Base-by-base conservation (phyloP, 2,113 vertebrate species). In the Perca flavescens region DNA sequence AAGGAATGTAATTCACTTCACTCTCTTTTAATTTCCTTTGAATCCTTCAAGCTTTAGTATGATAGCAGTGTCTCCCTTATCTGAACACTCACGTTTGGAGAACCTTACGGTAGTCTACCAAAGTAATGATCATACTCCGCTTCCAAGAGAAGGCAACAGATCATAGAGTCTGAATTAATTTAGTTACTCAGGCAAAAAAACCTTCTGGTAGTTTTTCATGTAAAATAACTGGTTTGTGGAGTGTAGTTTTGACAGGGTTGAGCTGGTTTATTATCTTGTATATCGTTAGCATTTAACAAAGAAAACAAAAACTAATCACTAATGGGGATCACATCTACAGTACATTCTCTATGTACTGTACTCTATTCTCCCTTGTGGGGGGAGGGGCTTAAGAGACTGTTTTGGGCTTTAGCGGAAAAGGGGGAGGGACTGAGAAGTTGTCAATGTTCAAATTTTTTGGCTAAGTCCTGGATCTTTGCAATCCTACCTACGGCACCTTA, bases 101-200 rank as follows among this genome's bases (percentile, higher is more conserved):
- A 62, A 58, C 14, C 61, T 52, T 1, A 34, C 65, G 65, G 43
- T 25, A n/a, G 53, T 54, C 52, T 19, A 63, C 13, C 25, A 71
- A 83, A 88, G 60, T 66, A 87, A 86, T 68, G 73, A 88, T 76
- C 68, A 9, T 16, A 67, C 77, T 57, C 52, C 52, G 58, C 62
- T 21, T 34, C 28, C n/a, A 43, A 76, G 65, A 54, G 47, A 74
- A 82, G 47, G 46, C 49, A 58, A 68, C 63, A 77, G 61, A 87
- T 87, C 83, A 77, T 9, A 25, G 68, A 40, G 66, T 67, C 53
- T 66, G 46, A 88, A 80, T 31, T 19, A 52, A 86, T 61, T 70
- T 25, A 52, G 43, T 36, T 17, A 74, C 47, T 62, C 36, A 66
- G 61, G 40, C 13, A 31, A 40, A 36, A 52, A 67, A 57, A 17